Conservation (phyloP, 2,888 invertebrate genomes). For the Bugulina stolonifera region DNA sequence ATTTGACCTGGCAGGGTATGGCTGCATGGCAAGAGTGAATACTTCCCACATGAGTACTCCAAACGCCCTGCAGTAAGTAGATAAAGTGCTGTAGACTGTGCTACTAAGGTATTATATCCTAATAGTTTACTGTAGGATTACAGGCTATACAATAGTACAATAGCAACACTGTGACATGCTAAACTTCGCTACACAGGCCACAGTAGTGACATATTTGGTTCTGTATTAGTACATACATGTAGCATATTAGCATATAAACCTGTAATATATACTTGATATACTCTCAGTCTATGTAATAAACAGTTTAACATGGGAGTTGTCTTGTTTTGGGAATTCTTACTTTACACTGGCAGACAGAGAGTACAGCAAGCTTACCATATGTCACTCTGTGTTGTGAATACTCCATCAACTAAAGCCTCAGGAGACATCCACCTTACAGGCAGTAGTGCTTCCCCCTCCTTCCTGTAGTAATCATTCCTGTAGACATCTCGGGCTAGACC, state of each 20-base stretch:
- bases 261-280: too few relatives aligned
- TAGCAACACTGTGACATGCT: background rate
- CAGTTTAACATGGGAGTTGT: too few relatives aligned
- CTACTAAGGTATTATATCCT: too few relatives aligned
- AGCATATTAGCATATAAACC: too few relatives aligned
- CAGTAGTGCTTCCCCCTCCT: conserved; percentile 79
- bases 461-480: conserved; percentile 93
- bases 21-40: conserved; percentile 89
- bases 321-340: too few relatives aligned
- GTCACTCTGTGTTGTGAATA: conserved; percentile 93
- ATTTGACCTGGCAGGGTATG: conserved; percentile 88
- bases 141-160: background rate
- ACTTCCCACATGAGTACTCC: conserved; percentile 89
- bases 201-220: too few relatives aligned
- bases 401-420: conserved; percentile 88
- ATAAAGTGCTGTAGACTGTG: too few relatives aligned
- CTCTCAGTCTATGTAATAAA: too few relatives aligned
- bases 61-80: conserved; percentile 52
- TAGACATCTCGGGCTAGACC: conserved; percentile 94
- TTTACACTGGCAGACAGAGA: too few relatives aligned
- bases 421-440: conserved; percentile 99
- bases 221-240: too few relatives aligned
- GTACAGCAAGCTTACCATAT: too few relatives aligned
- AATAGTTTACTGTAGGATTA: too few relatives aligned
- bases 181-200: background rate